A percentile compares a stretch with the other conserved stretches of the same genome.
These are phyloP conservation scores for Panulirus ornatus DNA, from an alignment of 1,140 invertebrate genomes.

Conservation along the genomic window DNA sequence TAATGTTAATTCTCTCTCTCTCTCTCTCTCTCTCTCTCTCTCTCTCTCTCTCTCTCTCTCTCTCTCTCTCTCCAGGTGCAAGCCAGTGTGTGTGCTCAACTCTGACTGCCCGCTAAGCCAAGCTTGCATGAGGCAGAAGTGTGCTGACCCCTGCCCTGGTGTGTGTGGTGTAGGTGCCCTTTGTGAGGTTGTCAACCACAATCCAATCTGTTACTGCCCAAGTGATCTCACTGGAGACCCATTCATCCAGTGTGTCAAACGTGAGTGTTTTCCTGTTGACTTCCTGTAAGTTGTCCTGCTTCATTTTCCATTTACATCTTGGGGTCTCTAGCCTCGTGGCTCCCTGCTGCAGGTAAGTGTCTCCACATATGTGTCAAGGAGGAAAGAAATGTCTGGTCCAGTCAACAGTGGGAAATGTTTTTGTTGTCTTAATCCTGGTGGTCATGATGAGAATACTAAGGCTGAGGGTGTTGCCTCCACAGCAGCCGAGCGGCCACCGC, in stretches of 20 bases:
- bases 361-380: no score
- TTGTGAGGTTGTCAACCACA: conserved; percentile 75
- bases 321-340: no score
- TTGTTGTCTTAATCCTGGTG: no score
- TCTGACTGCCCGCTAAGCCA: conserved; percentile 77
- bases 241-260: conserved; percentile 69
- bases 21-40: no score
- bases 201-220: conserved; percentile 75
- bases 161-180: conserved; percentile 76
- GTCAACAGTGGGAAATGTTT: no score
- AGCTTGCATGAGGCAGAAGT: conserved; percentile 77
- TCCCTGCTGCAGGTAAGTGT: no score
- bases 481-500: conserved; percentile 5
- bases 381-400: no score
- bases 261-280: conserved; percentile 77
- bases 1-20: no score
- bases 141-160: conserved; percentile 77
- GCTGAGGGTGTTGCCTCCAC: conserved; percentile 21
- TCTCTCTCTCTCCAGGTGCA: conserved; percentile 24
- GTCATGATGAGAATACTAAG: conserved; percentile 25
- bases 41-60: no score
- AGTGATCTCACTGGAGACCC: conserved; percentile 76
- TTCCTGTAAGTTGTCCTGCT: no score
- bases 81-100: conserved; percentile 79
- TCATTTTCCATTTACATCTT: no score